Percentiles rank a stretch among this genome's conserved stretches.
These are phyloP conservation scores for Volucella zonaria DNA, from an alignment of 2,888 invertebrate species.

Conservation along the genomic window DNA sequence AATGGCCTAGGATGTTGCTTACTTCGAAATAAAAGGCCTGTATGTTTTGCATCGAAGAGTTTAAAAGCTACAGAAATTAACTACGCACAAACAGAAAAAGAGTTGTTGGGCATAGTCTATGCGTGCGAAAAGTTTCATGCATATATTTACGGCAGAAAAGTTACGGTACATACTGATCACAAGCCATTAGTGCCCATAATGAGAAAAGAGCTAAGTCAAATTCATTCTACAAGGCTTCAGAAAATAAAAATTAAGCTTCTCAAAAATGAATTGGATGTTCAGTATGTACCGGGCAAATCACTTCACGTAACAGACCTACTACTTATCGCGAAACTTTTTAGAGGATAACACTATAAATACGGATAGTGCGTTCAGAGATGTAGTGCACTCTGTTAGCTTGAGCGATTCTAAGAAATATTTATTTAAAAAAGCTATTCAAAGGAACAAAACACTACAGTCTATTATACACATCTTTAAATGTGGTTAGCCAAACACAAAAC, in stretches of 20 bases:
- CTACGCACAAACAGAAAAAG: no score
- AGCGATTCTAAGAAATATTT: conserved; percentile 10
- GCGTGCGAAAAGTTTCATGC: no score
- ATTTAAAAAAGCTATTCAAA: conserved; percentile 19
- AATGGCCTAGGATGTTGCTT: no score
- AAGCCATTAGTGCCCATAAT: conserved; percentile 32
- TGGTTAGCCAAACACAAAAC: conserved; percentile 33
- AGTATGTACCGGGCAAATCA: conserved; percentile 64
- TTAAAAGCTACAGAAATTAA: no score
- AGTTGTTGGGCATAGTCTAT: no score
- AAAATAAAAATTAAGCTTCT: conserved; percentile 73
- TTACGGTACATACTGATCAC: no score
- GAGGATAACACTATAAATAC: conserved; percentile 19
- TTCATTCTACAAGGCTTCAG: conserved; percentile 70
- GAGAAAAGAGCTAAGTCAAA: conserved; percentile 69
- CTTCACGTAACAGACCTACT: conserved; percentile 72
- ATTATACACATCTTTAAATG: conserved; percentile 11
- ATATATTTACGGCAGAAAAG: no score
- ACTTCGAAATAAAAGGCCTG: no score
- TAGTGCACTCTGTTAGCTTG: conserved; percentile 28
- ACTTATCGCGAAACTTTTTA: conserved; percentile 47
- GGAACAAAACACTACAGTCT: neutral
- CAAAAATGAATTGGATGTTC: conserved; percentile 70
- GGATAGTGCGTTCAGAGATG: conserved; percentile 14
- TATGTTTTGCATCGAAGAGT: no score